Conservation (phyloP, 2,797 vertebrate genomes). For the Bradypus variegatus region DNA sequence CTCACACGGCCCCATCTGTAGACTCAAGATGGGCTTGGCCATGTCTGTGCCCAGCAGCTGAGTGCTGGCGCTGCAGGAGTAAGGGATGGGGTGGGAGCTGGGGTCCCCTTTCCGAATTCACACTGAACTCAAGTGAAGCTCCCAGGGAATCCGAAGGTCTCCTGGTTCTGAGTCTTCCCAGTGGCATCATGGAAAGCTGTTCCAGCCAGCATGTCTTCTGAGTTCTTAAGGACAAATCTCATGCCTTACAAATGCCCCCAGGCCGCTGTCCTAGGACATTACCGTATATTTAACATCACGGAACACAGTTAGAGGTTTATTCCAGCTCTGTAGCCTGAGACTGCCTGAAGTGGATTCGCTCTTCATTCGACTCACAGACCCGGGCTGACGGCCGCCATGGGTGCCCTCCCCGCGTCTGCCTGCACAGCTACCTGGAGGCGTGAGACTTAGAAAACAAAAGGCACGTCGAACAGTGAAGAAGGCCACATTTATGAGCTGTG, state of each 20-base stretch:
- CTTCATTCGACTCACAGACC: background rate
- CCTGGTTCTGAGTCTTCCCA: background rate
- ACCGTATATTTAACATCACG: background rate
- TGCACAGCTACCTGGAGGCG: background rate
- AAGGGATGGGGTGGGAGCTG: background rate
- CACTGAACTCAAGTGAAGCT: background rate
- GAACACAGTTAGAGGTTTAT: no score
- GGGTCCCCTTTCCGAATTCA: background rate
- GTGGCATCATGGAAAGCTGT: background rate
- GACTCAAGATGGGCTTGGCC: background rate
- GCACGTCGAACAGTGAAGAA: background rate
- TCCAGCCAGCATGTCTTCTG: background rate
- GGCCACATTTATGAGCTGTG: background rate
- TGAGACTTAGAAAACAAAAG: background rate
- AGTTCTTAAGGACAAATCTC: background rate
- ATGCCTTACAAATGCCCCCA: background rate
- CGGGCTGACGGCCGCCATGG: no score
- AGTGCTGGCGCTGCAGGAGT: background rate
- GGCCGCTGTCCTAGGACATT: background rate
- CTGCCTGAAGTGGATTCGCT: background rate
- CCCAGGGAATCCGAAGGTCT: background rate
- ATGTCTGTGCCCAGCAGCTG: background rate
- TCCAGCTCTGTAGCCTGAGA: rapidly evolving
- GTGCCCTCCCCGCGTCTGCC: no score
- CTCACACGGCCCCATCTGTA: background rate